Conservation (phyloP, 1,140 invertebrate species). For the Nephila pilipes region DNA sequence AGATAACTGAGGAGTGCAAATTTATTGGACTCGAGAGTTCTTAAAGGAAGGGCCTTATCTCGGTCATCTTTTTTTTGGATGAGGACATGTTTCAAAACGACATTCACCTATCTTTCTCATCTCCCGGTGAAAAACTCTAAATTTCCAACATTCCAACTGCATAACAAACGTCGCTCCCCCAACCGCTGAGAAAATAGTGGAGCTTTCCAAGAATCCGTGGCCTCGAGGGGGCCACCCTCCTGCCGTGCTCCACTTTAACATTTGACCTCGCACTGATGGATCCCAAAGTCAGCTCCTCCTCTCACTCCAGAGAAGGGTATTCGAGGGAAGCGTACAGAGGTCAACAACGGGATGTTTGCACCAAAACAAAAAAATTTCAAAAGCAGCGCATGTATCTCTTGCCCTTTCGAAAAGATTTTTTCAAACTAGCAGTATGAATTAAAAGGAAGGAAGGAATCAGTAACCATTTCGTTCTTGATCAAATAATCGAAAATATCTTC, state of each 20-base stretch:
- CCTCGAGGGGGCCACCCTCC: neutral
- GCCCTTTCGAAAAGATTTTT: too few species aligned
- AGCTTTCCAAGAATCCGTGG: conserved; percentile 47
- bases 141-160: conserved; percentile 41
- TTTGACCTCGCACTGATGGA: conserved; percentile 58
- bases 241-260: conserved; percentile 32
- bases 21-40: conserved; percentile 7
- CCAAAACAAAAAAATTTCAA: conserved; percentile 1
- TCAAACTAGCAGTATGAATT: too few species aligned
- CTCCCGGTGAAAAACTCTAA: conserved; percentile 10
- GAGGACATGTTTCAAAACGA: conserved; percentile 22
- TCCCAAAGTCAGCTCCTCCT: neutral
- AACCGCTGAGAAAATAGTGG: neutral
- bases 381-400: neutral
- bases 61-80: neutral
- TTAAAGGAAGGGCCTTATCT: neutral
- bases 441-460: too few species aligned
- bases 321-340: neutral
- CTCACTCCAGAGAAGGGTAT: conserved; percentile 10
- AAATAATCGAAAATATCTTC: too few species aligned
- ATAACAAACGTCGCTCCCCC: neutral
- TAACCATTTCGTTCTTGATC: too few species aligned
- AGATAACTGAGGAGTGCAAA: neutral
- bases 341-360: conserved; percentile 9
- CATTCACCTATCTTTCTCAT: neutral